Conservation (phyloP, 2,797 vertebrate genomes). For the Scarus forsteni region DNA sequence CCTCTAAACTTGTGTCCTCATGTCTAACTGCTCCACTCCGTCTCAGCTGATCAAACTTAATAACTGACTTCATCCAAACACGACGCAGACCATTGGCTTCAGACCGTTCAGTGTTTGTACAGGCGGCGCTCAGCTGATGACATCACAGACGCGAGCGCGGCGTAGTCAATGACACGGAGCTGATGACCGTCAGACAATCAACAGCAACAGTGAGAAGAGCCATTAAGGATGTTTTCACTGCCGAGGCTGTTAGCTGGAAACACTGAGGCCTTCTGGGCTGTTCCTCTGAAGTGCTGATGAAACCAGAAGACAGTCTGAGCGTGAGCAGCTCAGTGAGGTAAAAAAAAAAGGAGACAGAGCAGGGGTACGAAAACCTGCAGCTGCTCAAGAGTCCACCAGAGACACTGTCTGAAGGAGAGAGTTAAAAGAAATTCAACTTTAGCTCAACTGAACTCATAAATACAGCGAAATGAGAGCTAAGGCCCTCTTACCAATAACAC, state of each 20-base stretch:
- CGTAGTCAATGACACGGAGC: constrained; percentile 6
- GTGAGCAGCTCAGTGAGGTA: too few species aligned
- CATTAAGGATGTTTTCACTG: not conserved
- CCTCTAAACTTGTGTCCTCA: constrained; percentile 5
- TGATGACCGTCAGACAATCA: not conserved
- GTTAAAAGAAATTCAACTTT: too few species aligned
- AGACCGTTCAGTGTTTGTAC: not conserved
- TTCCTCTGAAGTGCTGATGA: not conserved
- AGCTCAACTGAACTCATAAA: too few species aligned
- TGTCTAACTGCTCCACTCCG: not conserved
- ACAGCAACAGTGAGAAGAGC: not conserved
- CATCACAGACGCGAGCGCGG: constrained; percentile 1
- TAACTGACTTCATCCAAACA: constrained; percentile 4
- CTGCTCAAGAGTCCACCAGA: too few species aligned
- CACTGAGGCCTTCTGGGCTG: not conserved
- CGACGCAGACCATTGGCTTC: constrained; percentile 1
- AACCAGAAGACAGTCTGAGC: not conserved
- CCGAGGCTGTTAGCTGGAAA: not conserved
- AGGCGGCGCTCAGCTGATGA: constrained; percentile 11
- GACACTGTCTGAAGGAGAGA: too few species aligned
- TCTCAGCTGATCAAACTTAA: constrained; percentile 7
- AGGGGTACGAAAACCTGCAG: too few species aligned
- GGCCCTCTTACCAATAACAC: too few species aligned
- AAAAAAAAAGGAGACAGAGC: too few species aligned
- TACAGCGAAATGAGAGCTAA: too few species aligned